Percentiles rank a stretch among this genome's conserved stretches.
phyloP scores from a whole-genome alignment of 2,888 invertebrate species.

The Drosophila testacea region DNA sequence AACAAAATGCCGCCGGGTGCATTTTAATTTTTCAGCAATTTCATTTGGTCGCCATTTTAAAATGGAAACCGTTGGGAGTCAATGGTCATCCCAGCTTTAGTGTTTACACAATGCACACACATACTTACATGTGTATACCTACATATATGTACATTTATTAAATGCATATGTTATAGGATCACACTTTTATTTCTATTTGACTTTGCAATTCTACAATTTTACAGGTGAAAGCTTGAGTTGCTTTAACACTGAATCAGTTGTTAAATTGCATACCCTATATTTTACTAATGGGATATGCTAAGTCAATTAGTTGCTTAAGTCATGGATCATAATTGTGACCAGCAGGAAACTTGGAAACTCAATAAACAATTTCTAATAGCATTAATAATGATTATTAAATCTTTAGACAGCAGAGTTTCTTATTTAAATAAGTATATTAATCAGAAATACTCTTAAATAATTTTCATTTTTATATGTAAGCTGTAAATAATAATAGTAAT shows the following conservation, averaged over 20 bases:
- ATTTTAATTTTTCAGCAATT: constrained; percentile 62
- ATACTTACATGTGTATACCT: no score
- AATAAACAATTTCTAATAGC: no score
- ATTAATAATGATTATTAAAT: no score
- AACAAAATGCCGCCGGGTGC: constrained; percentile 42
- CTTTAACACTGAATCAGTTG: neutral
- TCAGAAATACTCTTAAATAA: no score
- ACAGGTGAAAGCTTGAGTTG: constrained; percentile 16
- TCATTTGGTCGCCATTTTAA: constrained; percentile 50
- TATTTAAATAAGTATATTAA: no score
- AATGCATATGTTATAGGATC: neutral
- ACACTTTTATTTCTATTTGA: constrained; percentile 1
- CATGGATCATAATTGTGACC: no score
- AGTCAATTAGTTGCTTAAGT: neutral
- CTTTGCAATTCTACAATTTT: constrained; percentile 15
- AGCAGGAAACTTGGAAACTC: no score
- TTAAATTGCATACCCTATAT: neutral
- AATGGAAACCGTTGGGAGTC: constrained; percentile 28
- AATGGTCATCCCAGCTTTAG: constrained; percentile 19
- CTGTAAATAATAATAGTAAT: no score
- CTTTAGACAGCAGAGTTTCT: no score
- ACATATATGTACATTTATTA: neutral
- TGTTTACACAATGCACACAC: constrained; percentile 7
- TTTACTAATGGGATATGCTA: neutral
- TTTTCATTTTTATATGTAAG: no score